phyloP scores from a whole-genome alignment of 1,140 invertebrate genomes.

The Drosophila mayri region DNA sequence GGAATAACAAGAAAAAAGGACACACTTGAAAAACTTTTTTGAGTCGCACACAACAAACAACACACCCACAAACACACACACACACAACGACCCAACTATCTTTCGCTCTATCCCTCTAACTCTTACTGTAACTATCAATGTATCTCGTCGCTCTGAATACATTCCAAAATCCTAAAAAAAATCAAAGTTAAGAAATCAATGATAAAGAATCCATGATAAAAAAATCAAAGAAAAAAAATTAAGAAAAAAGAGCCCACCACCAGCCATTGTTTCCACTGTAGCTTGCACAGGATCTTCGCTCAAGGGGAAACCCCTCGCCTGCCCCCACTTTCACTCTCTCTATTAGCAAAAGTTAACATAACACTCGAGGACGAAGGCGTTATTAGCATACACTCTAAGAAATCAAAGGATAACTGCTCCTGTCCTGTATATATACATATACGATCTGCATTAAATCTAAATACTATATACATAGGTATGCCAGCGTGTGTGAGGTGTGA shows the following conservation, averaged over 20 bases:
- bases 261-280: conserved; percentile 25
- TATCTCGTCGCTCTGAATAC: conserved; percentile 19
- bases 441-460: conserved; percentile 21
- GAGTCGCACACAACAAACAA: conserved; percentile 16
- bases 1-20: conserved; percentile 15
- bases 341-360: conserved; percentile 36
- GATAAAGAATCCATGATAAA: no score
- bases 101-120: conserved; percentile 23
- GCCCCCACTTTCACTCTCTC: not conserved
- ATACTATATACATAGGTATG: conserved; percentile 35
- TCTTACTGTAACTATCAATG: conserved; percentile 7
- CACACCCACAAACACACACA: conserved; percentile 12
- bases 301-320: not conserved
- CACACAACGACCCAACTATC: conserved; percentile 14
- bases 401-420: conserved; percentile 23
- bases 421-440: conserved; percentile 28
- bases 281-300: conserved; percentile 25
- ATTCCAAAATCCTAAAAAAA: conserved; percentile 10
- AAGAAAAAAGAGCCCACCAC: conserved; percentile 25
- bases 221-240: not conserved
- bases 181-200: not conserved
- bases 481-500: conserved; percentile 6
- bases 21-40: conserved; percentile 16
- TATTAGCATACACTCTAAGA: conserved; percentile 11
- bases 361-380: conserved; percentile 14